A percentile compares a stretch with the other conserved stretches of the same genome.
Conservation (phyloP, 2,797 vertebrate genomes). For the Pipistrellus nathusii region DNA sequence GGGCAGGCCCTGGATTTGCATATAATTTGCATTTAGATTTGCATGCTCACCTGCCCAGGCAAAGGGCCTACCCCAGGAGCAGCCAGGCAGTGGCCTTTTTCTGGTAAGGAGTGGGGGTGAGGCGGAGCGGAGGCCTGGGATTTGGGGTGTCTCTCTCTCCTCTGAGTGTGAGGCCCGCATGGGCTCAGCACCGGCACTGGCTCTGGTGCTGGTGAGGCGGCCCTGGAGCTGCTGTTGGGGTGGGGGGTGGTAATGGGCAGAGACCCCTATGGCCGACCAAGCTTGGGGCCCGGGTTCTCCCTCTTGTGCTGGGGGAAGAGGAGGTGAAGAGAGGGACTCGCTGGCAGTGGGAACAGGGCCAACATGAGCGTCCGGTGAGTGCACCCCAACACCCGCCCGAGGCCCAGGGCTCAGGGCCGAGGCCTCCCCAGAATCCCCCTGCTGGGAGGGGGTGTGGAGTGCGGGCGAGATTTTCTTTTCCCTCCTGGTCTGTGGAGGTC, state of each 20-base stretch:
- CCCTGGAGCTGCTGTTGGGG: background rate
- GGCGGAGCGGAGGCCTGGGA: background rate
- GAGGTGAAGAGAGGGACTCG: background rate
- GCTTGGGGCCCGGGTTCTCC: background rate
- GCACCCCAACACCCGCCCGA: background rate
- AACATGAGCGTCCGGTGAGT: background rate
- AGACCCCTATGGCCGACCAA: background rate
- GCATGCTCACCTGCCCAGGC: constrained; percentile 58
- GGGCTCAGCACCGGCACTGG: background rate
- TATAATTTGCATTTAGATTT: constrained; percentile 74
- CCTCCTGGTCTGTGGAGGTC: background rate
- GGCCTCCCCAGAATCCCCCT: background rate
- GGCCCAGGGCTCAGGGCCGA: background rate
- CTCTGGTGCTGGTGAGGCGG: background rate
- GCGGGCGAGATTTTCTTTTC: background rate
- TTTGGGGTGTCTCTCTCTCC: background rate
- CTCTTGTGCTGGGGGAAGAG: background rate
- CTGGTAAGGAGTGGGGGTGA: background rate
- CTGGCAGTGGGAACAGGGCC: background rate
- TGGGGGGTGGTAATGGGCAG: background rate
- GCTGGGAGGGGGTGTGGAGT: background rate
- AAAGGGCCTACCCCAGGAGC: background rate
- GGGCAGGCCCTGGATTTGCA: constrained; percentile 62
- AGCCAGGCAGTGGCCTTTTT: background rate
- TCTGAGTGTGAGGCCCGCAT: background rate